A percentile compares a stretch with the other conserved stretches of the same genome.
Conservation (phyloP, 2,888 invertebrate genomes). For the Hedychridium roseum region DNA sequence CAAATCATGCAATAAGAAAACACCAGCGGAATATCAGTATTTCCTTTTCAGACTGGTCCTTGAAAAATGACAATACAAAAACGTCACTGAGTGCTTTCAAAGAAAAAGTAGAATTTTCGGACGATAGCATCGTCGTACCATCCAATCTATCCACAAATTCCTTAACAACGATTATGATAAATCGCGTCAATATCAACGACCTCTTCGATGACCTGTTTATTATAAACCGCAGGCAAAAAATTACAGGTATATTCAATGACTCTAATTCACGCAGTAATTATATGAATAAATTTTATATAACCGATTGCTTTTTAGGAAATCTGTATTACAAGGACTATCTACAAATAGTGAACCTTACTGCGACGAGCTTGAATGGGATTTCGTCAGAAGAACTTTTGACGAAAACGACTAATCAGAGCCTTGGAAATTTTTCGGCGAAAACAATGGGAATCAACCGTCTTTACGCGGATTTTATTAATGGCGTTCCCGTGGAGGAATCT, state of each 20-base stretch:
- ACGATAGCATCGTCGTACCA: conserved; percentile 39
- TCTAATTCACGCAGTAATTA: neutral
- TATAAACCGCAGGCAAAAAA: conserved; percentile 33
- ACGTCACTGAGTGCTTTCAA: conserved; percentile 13
- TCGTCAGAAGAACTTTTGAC: conserved; percentile 36
- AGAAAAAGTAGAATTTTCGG: conserved; percentile 15
- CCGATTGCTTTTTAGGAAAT: conserved; percentile 30
- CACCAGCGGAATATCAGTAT: too few species aligned
- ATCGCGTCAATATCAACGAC: conserved; percentile 29
- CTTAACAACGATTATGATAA: conserved; percentile 32
- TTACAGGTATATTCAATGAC: conserved; percentile 36
- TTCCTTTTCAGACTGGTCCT: conserved; percentile 40
- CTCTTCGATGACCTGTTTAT: conserved; percentile 42
- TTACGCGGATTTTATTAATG: conserved; percentile 41
- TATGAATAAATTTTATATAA: neutral
- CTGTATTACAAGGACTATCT: conserved; percentile 29
- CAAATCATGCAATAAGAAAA: too few species aligned
- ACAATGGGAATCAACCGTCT: conserved; percentile 35
- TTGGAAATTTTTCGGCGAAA: conserved; percentile 32
- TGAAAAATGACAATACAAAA: conserved; percentile 19
- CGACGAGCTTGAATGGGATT: conserved; percentile 37
- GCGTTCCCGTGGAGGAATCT: conserved; percentile 36
- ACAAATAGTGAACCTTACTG: conserved; percentile 22
- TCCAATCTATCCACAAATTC: conserved; percentile 29
- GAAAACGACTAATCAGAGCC: conserved; percentile 39